Conservation (phyloP, 2,113 vertebrate genomes). For the Nerophis lumbriciformis region DNA sequence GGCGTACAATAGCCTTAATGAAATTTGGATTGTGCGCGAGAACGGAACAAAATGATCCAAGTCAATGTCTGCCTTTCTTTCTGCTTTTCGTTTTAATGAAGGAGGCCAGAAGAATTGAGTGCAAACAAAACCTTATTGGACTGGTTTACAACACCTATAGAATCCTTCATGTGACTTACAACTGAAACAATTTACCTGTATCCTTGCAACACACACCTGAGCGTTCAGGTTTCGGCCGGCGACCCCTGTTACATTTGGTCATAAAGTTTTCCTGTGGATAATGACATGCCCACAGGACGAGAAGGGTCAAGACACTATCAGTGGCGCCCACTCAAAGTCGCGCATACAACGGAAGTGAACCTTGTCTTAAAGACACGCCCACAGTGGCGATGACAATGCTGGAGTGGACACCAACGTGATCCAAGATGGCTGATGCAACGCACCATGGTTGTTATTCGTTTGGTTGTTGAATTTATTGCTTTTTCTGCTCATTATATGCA, state of each 20-base stretch:
- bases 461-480: too few species aligned
- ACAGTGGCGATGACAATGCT: too few species aligned
- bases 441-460: too few species aligned
- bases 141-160: slow-evolving; percentile 28
- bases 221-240: not conserved
- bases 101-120: slow-evolving; percentile 27
- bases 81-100: slow-evolving; percentile 50
- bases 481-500: too few species aligned
- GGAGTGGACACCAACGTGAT: too few species aligned
- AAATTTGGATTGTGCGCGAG: slow-evolving; percentile 41
- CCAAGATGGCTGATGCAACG: too few species aligned
- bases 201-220: slow-evolving; percentile 2
- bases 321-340: too few species aligned
- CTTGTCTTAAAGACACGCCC: too few species aligned
- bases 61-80: slow-evolving; percentile 30
- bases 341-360: too few species aligned
- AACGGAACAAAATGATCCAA: slow-evolving; percentile 45
- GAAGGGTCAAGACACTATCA: too few species aligned
- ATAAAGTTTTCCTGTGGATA: not conserved
- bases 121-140: slow-evolving; percentile 45
- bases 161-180: slow-evolving; percentile 23
- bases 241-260: not conserved
- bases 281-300: slow-evolving; percentile 10
- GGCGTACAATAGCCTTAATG: slow-evolving; percentile 50
- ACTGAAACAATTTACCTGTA: slow-evolving; percentile 3